Evolutionary conservation across 2,797 vertebrate species (phyloP).

Genomic region (Lemur catta): DNA sequence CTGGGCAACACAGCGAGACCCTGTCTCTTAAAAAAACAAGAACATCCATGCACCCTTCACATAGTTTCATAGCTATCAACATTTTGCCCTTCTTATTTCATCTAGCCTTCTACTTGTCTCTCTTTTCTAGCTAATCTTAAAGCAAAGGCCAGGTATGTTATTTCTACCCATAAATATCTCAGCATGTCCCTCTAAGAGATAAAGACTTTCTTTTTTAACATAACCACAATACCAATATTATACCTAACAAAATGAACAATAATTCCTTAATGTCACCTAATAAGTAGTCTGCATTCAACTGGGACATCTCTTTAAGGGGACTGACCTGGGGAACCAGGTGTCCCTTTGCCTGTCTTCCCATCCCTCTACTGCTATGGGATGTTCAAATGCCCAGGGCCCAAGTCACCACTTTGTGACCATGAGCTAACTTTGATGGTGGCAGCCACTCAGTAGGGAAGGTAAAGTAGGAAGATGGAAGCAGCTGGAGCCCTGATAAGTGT

Average conservation of each 20-base stretch:
- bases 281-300: not conserved
- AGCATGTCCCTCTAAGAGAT: not conserved
- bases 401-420: not conserved
- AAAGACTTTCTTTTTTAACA: not conserved
- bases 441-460: not conserved
- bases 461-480: not conserved
- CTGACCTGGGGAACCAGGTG: not conserved
- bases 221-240: not conserved
- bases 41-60: not conserved
- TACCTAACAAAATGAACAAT: not conserved
- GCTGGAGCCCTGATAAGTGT: accelerated
- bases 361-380: not conserved
- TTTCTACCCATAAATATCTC: not conserved
- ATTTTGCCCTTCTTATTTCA: not conserved
- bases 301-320: not conserved
- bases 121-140: not conserved
- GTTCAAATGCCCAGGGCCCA: not conserved
- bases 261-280: not conserved
- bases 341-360: not conserved
- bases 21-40: not conserved
- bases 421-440: not conserved
- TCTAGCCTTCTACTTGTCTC: not conserved
- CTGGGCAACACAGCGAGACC: not conserved
- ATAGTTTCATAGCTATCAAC: not conserved
- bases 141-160: not conserved